Conservation (phyloP, 2,797 vertebrate genomes). For the Hirundo rustica region DNA sequence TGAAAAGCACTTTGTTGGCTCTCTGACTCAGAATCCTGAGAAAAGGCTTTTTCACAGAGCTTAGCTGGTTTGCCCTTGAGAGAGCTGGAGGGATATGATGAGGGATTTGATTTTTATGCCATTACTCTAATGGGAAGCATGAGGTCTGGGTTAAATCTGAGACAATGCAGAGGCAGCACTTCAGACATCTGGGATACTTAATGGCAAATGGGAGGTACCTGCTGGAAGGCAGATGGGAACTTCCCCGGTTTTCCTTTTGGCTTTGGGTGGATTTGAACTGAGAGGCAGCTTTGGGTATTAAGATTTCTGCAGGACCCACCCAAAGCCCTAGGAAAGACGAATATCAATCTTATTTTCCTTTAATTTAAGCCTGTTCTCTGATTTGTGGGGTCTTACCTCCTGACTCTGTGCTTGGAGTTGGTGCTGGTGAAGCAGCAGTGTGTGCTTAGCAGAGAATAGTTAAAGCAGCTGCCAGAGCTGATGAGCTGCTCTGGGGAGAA, state of each 20-base stretch:
- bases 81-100: neutral
- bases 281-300: neutral
- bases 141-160: slow-evolving; percentile 10
- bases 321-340: neutral
- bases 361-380: slow-evolving; percentile 3
- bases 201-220: neutral
- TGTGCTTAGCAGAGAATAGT: neutral
- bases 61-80: slow-evolving; percentile 19
- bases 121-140: neutral
- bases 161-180: neutral
- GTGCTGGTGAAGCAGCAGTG: neutral
- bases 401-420: neutral
- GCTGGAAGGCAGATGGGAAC: neutral
- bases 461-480: neutral
- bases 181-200: neutral
- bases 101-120: slow-evolving; percentile 6
- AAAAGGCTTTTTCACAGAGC: neutral
- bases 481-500: neutral
- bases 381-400: slow-evolving; percentile 5
- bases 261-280: neutral
- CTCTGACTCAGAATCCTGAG: neutral
- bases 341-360: neutral
- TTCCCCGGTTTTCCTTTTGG: neutral
- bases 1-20: neutral
- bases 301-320: neutral